Base-by-base conservation (phyloP, 1,140 invertebrate genomes). In the Papilio polytes region DNA sequence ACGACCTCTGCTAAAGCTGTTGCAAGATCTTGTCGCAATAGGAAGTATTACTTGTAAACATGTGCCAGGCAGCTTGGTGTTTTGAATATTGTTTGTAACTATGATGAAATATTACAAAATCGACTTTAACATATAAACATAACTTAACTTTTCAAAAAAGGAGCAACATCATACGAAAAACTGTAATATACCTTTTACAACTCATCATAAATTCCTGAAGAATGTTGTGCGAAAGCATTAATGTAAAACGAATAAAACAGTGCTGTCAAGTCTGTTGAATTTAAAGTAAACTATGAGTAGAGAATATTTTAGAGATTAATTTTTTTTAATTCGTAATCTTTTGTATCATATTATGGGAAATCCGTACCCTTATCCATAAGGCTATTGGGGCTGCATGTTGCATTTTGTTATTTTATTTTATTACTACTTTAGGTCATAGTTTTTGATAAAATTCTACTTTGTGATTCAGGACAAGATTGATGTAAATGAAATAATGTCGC, bases 401-500 rank as follows among this genome's bases (percentile, higher is more conserved):
- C 56, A n/a, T n/a, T n/a, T n/a, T n/a, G n/a, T n/a, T n/a, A n/a
- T n/a, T n/a, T n/a, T n/a, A n/a, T n/a, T n/a, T n/a, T n/a, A n/a
- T 51, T 51, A 51, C 3, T 51, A 51, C 6, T 51, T 15, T 51
- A 18, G 15, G 3, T 51, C 48, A 18, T 18, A 51, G 2, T 51
- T 56, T 56, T 26, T 26, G 13, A 63, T 26, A 26, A 31, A 26
- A 13, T 56, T 56, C 46, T 63, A 63, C 56, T 80, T 79, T 76
- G 46, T 83, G 78, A 81, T 80, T 74, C 73, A 87, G 83, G 78
- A 53, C 66, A 81, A 73, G 48, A 53, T 20, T 36, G 13, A 76
- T 70, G 20, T 20, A 9, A 13, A 8, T 0, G n/a, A 51, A 56
- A 78, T 41, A 48, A 88, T 88, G 87, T 82, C 78, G 31, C 74